A percentile compares a stretch with the other conserved stretches of the same genome.
Evolutionary conservation across 37 sponge, comb jelly and placozoan genomes (phyloP).

Genomic region (Halichondria panicea): DNA sequence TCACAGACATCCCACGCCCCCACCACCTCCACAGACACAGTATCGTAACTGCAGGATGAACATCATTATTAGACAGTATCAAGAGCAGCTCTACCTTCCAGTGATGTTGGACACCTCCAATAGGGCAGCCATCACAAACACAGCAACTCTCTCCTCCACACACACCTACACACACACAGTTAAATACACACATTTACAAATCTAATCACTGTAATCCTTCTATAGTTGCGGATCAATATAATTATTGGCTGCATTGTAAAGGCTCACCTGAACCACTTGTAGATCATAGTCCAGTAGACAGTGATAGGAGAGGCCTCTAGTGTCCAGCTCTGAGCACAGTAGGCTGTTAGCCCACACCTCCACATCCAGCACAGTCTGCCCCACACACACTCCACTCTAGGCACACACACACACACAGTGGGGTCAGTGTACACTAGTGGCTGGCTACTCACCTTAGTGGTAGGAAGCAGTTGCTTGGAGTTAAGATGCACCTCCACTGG

Average conservation of each 20-base stretch:
- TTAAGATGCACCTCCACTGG: background rate
- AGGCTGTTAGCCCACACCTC: slow-evolving; percentile 23
- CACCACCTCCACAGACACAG: too few species aligned
- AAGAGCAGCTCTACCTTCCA: background rate
- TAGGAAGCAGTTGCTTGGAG: background rate
- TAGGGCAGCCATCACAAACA: slow-evolving; percentile 12
- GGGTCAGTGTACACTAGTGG: background rate
- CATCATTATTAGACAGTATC: too few species aligned
- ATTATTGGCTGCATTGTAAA: too few species aligned
- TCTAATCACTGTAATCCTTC: background rate
- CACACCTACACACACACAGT: slow-evolving; percentile 3
- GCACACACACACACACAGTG: background rate
- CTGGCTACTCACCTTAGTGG: background rate
- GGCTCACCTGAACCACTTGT: slow-evolving; percentile 23
- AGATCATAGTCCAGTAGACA: slow-evolving; percentile 37
- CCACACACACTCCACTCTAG: background rate
- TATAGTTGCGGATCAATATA: too few species aligned
- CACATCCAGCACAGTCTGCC: slow-evolving; percentile 26
- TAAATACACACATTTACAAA: background rate
- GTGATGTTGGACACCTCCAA: slow-evolving; percentile 6
- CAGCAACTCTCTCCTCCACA: background rate
- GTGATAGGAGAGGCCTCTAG: slow-evolving; percentile 5
- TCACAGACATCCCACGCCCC: too few species aligned
- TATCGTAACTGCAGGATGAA: too few species aligned
- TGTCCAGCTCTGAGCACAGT: slow-evolving; percentile 1